Base-by-base conservation (phyloP, 2,113 vertebrate genomes). In the Serinus canaria region DNA sequence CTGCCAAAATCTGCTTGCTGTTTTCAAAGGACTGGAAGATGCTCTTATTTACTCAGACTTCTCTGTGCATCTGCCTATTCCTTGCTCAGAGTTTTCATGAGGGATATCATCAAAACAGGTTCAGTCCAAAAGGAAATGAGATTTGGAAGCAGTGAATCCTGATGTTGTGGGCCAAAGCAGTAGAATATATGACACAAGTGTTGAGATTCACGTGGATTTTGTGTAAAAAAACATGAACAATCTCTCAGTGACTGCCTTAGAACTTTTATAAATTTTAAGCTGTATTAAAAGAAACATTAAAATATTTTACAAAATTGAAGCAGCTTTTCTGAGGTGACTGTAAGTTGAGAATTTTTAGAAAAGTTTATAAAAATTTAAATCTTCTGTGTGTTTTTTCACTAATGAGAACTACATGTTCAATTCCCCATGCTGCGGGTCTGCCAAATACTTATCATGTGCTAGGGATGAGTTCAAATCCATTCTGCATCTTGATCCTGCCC, bases 101-200 rank as follows among this genome's bases (percentile, higher is more conserved):
- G 94, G 91, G 74, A 95, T 59, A 31, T 89, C 75, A 94, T 94
- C 78, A 95, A 89, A 96, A 62, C 39, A 76, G 28, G n/a, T 85
- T 85, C 53, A 85, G 1, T 95, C 91, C 95, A 96, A 95, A 91
- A 95, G 93, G 93, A 97, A 96, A 96, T 95, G 50, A 67, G 69
- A 91, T n/a, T 80, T 96, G 94, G 94, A 94, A 90, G 58, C 74
- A 85, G 33, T 5, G 1, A 75, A 73, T 95, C 73, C 35, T 87
- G 39, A 64, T 77, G n/a, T 35, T 95, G 27, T 53, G 39, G 64
- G 75, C 91, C 90, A 95, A 89, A 91, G 67, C 12, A 2, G 87
- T 92, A 94, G 94, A 92, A 73, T 94, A 56, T 82, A 52, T 76
- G 86, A 92, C 72, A 72, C 67, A 79, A 87, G 49, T 53, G 47